Evolutionary conservation across 2,888 invertebrate genomes (phyloP).

Genomic region (Drosophila kokeensis): DNA sequence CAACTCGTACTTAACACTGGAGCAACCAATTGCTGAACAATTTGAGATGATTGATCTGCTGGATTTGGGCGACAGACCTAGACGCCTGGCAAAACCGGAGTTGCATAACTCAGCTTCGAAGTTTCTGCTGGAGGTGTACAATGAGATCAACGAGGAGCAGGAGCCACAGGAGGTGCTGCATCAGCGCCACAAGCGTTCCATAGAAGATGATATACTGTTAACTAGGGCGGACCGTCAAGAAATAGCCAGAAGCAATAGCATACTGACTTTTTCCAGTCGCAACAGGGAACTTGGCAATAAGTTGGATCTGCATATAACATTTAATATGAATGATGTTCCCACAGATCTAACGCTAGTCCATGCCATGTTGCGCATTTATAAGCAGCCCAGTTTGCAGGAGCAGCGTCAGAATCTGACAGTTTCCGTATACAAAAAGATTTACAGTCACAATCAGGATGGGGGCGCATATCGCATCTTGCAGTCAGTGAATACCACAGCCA

Average conservation of each 20-base stretch:
- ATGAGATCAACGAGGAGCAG: conserved; percentile 87
- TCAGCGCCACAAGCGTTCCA: conserved; percentile 67
- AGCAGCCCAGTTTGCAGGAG: conserved; percentile 80
- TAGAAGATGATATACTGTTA: conserved; percentile 85
- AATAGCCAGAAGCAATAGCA: conserved; percentile 95
- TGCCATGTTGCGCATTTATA: conserved; percentile 93
- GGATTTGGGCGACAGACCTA: conserved; percentile 92
- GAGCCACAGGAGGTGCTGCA: conserved; percentile 69
- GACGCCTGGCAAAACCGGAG: conserved; percentile 85
- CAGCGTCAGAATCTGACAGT: conserved; percentile 64
- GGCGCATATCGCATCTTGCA: conserved; percentile 89
- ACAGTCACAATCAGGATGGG: conserved; percentile 42
- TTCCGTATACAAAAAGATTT: conserved; percentile 69
- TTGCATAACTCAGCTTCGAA: conserved; percentile 88
- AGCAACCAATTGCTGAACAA: conserved; percentile 53
- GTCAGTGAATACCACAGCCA: conserved; percentile 89
- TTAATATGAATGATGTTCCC: conserved; percentile 95
- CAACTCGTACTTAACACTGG: conserved; percentile 42
- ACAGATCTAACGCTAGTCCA: conserved; percentile 91
- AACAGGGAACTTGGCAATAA: conserved; percentile 1
- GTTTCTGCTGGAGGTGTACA: conserved; percentile 94
- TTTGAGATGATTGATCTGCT: conserved; percentile 92
- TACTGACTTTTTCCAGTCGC: conserved; percentile 94
- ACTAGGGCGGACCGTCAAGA: conserved; percentile 92
- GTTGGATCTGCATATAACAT: conserved; percentile 88